Base-by-base conservation (phyloP, 2,797 vertebrate genomes). In the Aldrovandia affinis region DNA sequence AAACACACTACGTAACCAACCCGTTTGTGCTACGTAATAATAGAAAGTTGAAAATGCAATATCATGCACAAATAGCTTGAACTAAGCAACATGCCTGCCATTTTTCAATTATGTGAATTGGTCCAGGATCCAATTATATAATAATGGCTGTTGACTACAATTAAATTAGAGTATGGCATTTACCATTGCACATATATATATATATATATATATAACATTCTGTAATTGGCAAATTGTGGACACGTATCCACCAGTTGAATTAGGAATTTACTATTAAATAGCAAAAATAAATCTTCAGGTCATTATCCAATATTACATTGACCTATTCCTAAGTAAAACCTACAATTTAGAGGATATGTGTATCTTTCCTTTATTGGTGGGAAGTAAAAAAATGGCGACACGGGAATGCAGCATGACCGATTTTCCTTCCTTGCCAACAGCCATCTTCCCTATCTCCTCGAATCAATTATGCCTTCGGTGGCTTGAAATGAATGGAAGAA, bases 391-490 rank as follows among this genome's bases (percentile, higher is more conserved):
- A 47, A 47, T 47, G 20, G 73, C 42, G 9, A 47, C 39, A 77
- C 73, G 25, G 36, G 73, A 77, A 77, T 47, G 70, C 70, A 44
- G 36, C 10, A 22, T 75, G 65, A 70, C 65, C 7, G 33, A 36
- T 36, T 36, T n/a, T 25, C 39, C 9, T 47, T 77, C 42, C 73
- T 22, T 70, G 36, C 39, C 30, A 39, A 70, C 9, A 39, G 68
- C 42, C 73, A 44, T 47, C 73, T 44, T 77, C 18, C 47, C 7
- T n/a, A 9, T 73, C 36, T 73, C 39, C 68, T 42, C 33, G 36
- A 73, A 77, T 77, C 20, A 77, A n/a, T 47, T 70, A 77, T 44
- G 42, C 73, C 73, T 42, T 77, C 18, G 42, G 73, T 42, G 22
- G 39, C 47, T 77, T 47, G 42, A 77, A 47, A 47, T 25, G 8